A percentile compares a stretch with the other conserved stretches of the same genome.
Evolutionary conservation across 2,113 vertebrate species (phyloP).

Genomic region (Polypterus bichir): DNA sequence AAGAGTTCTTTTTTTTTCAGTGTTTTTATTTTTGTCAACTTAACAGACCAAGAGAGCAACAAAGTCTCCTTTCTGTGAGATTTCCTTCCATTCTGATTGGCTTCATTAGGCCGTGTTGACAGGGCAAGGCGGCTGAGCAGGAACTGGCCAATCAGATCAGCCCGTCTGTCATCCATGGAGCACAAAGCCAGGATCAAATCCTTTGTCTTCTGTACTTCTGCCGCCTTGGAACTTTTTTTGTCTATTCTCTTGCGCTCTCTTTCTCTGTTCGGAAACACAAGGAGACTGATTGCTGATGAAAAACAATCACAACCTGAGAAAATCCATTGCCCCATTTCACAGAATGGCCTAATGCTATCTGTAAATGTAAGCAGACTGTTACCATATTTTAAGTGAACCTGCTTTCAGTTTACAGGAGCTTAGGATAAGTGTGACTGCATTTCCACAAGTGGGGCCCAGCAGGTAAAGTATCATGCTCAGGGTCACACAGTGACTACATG

Average conservation of each 20-base stretch:
- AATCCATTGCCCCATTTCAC: too few relatives aligned
- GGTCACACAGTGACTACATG: too few relatives aligned
- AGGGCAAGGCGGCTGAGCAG: conserved; percentile 60
- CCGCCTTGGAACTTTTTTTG: conserved; percentile 21
- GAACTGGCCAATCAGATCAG: conserved; percentile 53
- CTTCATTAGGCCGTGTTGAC: conserved; percentile 66
- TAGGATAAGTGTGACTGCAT: too few relatives aligned
- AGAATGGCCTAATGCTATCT: too few relatives aligned
- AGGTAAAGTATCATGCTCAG: too few relatives aligned
- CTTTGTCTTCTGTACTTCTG: conserved; percentile 49
- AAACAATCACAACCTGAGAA: too few relatives aligned
- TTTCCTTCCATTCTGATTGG: conserved; percentile 67
- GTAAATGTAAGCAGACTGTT: too few relatives aligned
- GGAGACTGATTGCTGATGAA: neutral
- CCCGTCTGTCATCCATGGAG: conserved; percentile 56
- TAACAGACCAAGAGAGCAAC: conserved; percentile 54
- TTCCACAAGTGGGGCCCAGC: too few relatives aligned
- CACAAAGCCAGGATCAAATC: conserved; percentile 45
- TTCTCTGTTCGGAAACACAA: conserved; percentile 22
- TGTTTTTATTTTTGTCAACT: conserved; percentile 14
- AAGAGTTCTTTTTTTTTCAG: conserved; percentile 45
- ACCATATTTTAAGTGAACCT: too few relatives aligned
- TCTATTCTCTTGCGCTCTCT: conserved; percentile 18
- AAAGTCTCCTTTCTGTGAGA: conserved; percentile 58
- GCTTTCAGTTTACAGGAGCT: too few relatives aligned